Evolutionary conservation across 2,888 invertebrate species (phyloP), one percentile per base, ranked within the genome.

Genomic region (Scaptomyza polygonia): DNA sequence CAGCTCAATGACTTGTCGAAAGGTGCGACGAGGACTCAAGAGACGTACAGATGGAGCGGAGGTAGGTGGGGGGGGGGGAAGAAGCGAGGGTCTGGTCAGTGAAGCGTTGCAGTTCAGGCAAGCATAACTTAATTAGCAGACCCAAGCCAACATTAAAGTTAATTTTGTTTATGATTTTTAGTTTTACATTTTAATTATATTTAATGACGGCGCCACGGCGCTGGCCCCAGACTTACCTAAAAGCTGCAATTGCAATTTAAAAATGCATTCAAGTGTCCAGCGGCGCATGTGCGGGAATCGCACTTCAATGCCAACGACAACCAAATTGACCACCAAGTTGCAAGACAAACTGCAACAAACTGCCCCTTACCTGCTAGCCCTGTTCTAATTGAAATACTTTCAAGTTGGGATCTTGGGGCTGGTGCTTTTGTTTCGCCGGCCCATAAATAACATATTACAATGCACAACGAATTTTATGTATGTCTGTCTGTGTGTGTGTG

Each of bases 1-100:
- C 88, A 87, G 73, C 86, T 86, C 70, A 87, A 85, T 87, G 88
- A 86, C 77, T 87, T 86, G 84, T 76, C 88, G 84, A 85, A 85
- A 85, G 84, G 79, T 78, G 72, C 68, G 43, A 54, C 43, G 52
- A 54, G 25, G 3, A 27, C 39, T 40, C 25, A 18, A 11, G 34
- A 34, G 34, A 34, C 2, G 30, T 9, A 1, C 0, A 32, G 36
- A 3, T 14, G 36, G 16, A 42, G 11, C 6, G 18, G 14, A 3
- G 45, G 11, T 9, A 25, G 29, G 29, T 32, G 14, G 7, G 11
- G 25, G 5, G 8, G 29, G 36, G 14, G 7, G 11, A 29, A 6
- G 8, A n/a, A 27, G 51, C n/a, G 39, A 7, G 18, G 18, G 14
- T 16, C 29, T 42, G 48, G 4, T 27, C 69, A 80, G 68, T 77